These are phyloP conservation scores for Calonectris borealis DNA, from an alignment of 2,113 vertebrate genomes.

Conservation along the genomic window DNA sequence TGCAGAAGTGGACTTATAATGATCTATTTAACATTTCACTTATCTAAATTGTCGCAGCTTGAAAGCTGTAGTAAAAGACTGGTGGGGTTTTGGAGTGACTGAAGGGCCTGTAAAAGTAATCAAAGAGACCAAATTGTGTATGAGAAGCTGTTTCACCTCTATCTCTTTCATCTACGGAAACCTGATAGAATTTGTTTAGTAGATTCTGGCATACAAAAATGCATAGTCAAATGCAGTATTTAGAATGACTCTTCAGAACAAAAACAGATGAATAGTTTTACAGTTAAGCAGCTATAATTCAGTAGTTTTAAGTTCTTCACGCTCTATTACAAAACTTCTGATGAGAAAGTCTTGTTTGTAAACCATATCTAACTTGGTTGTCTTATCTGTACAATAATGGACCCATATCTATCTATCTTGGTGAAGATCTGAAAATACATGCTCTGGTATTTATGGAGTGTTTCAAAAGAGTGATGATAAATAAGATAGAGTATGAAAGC, in stretches of 20 bases:
- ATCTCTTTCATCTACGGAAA: slow-evolving; percentile 51
- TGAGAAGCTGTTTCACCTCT: slow-evolving; percentile 47
- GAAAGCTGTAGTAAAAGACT: slow-evolving; percentile 22
- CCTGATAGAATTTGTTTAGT: slow-evolving; percentile 34
- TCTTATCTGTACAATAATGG: not conserved
- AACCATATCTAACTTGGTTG: not conserved
- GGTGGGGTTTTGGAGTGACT: slow-evolving; percentile 13
- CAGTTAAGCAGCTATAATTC: not conserved
- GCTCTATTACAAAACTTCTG: not conserved
- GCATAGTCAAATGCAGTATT: not conserved
- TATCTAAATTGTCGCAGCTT: slow-evolving; percentile 59
- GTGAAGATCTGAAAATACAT: not conserved
- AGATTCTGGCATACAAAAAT: not conserved
- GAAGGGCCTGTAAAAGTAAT: slow-evolving; percentile 45
- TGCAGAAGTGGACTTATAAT: slow-evolving; percentile 35
- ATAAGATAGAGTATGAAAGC: not conserved
- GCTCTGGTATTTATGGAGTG: not conserved
- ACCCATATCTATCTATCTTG: not conserved
- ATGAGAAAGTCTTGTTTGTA: not conserved
- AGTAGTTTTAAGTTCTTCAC: not conserved
- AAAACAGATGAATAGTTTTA: not conserved
- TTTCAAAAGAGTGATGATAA: not conserved
- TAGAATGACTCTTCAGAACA: slow-evolving; percentile 1
- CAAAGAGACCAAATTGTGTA: slow-evolving; percentile 33
- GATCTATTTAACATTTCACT: slow-evolving; percentile 51